Evolutionary conservation across 64 coral and sea anemone genomes (phyloP).

Genomic region (Acropora yongei): DNA sequence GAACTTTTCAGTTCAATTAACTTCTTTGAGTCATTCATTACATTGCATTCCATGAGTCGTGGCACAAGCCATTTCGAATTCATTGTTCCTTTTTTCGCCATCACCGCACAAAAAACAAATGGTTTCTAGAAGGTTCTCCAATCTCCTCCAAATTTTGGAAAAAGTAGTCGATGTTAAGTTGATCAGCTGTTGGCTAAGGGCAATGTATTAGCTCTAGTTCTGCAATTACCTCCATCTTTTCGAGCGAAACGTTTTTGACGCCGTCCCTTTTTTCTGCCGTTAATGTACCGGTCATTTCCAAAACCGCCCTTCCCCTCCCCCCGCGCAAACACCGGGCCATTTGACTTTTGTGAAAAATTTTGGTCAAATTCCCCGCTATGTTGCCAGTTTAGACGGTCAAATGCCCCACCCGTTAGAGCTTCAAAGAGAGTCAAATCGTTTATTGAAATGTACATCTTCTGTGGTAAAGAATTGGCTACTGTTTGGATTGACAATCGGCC

Average conservation of each 20-base stretch:
- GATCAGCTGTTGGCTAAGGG: not conserved
- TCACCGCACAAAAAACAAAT: too few relatives aligned
- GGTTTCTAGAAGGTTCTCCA: not conserved
- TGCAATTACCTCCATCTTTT: not conserved
- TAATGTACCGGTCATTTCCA: not conserved
- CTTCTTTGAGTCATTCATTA: not conserved
- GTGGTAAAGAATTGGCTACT: too few relatives aligned
- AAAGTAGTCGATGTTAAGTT: not conserved
- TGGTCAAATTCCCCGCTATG: too few relatives aligned
- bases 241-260: constrained; percentile 14
- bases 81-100: not conserved
- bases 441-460: too few relatives aligned
- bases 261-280: not conserved
- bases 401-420: too few relatives aligned
- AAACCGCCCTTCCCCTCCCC: too few relatives aligned
- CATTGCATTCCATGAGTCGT: not conserved
- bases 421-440: too few relatives aligned
- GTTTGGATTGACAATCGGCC: too few relatives aligned
- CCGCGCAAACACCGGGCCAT: too few relatives aligned
- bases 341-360: too few relatives aligned
- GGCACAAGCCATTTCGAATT: not conserved
- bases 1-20: not conserved
- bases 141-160: not conserved
- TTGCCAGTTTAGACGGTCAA: too few relatives aligned
- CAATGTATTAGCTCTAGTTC: not conserved